These are phyloP conservation scores for Gastracanthus pulcherrimus DNA, from an alignment of 2,888 invertebrate species.

Conservation along the genomic window DNA sequence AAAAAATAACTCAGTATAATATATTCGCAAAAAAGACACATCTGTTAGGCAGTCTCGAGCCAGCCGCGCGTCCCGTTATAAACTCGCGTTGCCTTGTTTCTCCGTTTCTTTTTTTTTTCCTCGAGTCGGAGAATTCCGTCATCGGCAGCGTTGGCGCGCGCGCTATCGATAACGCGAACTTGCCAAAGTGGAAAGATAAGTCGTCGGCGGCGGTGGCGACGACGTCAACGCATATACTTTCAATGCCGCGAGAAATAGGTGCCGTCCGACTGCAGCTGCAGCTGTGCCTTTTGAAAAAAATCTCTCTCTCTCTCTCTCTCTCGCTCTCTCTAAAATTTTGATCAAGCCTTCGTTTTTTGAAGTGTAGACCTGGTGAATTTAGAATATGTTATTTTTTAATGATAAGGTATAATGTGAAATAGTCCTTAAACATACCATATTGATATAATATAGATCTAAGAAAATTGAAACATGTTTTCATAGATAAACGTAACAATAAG, in stretches of 20 bases:
- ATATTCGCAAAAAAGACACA: neutral
- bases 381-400: too few relatives aligned
- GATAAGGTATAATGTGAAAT: too few relatives aligned
- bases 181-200: slow-evolving; percentile 43
- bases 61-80: neutral
- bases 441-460: too few relatives aligned
- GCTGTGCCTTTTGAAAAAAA: too few relatives aligned
- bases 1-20: too few relatives aligned
- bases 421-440: too few relatives aligned
- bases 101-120: neutral
- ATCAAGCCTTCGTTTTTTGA: too few relatives aligned
- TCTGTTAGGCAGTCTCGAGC: neutral
- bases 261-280: slow-evolving; percentile 6
- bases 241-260: slow-evolving; percentile 38
- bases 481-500: too few relatives aligned
- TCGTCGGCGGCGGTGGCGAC: too few relatives aligned
- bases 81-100: neutral
- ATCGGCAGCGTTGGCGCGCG: slow-evolving; percentile 11
- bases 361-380: too few relatives aligned
- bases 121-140: slow-evolving; percentile 18
- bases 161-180: slow-evolving; percentile 33
- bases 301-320: neutral
- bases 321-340: too few relatives aligned
- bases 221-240: slow-evolving; percentile 33
- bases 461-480: too few relatives aligned